Conservation (phyloP, 1,140 invertebrate species). For the Yoshiicerus persimilis region DNA sequence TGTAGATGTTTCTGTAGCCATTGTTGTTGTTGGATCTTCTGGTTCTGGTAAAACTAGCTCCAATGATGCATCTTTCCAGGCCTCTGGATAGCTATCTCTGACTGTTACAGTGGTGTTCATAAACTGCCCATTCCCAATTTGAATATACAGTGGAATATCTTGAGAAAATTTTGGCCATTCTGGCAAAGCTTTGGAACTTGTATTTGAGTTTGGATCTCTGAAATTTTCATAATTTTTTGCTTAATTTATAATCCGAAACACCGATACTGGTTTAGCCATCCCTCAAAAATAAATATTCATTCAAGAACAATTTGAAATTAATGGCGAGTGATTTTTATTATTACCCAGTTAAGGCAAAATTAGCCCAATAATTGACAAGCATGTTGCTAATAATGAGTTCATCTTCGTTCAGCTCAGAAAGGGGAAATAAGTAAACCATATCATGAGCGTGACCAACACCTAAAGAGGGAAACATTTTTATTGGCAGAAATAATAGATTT, state of each 20-base stretch:
- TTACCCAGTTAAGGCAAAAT: conserved; percentile 48
- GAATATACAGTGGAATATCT: neutral
- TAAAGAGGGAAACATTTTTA: neutral
- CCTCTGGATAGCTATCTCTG: neutral
- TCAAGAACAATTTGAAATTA: neutral
- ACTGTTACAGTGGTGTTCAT: neutral
- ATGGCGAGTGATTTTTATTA: neutral
- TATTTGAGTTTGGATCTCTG: neutral
- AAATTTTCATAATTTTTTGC: no score
- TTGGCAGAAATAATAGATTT: neutral
- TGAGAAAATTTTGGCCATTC: neutral
- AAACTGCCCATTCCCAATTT: neutral
- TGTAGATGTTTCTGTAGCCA: neutral
- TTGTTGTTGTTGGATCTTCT: neutral
- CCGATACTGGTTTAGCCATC: no score
- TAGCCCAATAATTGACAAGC: conserved; percentile 46
- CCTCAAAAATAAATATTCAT: neutral
- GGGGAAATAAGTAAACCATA: conserved; percentile 46
- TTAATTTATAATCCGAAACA: no score
- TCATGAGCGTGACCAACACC: conserved; percentile 49
- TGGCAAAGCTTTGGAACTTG: neutral
- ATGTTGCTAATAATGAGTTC: conserved; percentile 34
- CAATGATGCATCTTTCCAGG: neutral
- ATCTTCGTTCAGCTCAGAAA: conserved; percentile 8
- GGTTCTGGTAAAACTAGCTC: neutral